Evolutionary conservation across 2,797 vertebrate genomes (phyloP), one percentile per base, ranked within the genome.

Genomic region (Pseudotriccus pelzelni): DNA sequence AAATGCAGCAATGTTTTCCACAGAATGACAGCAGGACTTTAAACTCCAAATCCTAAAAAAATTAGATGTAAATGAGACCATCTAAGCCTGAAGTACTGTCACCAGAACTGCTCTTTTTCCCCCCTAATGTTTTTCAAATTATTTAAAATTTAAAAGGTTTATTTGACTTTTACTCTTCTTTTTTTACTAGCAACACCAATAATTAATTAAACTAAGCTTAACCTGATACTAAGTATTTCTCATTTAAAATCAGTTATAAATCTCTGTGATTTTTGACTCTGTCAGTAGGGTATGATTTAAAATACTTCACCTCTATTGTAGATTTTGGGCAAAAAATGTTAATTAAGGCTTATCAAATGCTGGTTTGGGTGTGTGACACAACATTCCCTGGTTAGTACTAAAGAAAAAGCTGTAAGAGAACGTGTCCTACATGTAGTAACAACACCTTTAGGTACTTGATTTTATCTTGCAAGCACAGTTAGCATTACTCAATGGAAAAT

Each of bases 401-500:
- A 55, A 47, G 49, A 50, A 67, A 7, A 70, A 63, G 14, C 27
- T 93, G 32, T 58, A 87, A 68, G 36, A 92, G 39, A 79, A n/a
- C 24, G 4, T 78, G 23, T 60, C 44, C 55, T 91, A 36, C 44
- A 24, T 52, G 68, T 30, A 55, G n/a, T 46, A 75, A 69, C 46
- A 86, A 62, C 89, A 50, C 46, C 69, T 90, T 74, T 1, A 68
- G 66, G n/a, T 41, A 39, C 64, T 44, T 86, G 73, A 63, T 87
- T 70, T 36, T 80, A 52, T 78, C 70, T 90, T 87, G 49, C n/a
- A 88, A 32, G 27, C 47, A 41, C 23, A 75, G 63, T 92, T 80
- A 84, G 49, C 62, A n/a, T 92, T 77, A 37, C 62, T 92, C 37
- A 70, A 7, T 83, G 68, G 68, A 92, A 95, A 89, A 83, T 55